Percentiles rank a stretch among this genome's conserved stretches.
Evolutionary conservation across 2,113 vertebrate genomes (phyloP).

Genomic region (Patagioenas fasciata): DNA sequence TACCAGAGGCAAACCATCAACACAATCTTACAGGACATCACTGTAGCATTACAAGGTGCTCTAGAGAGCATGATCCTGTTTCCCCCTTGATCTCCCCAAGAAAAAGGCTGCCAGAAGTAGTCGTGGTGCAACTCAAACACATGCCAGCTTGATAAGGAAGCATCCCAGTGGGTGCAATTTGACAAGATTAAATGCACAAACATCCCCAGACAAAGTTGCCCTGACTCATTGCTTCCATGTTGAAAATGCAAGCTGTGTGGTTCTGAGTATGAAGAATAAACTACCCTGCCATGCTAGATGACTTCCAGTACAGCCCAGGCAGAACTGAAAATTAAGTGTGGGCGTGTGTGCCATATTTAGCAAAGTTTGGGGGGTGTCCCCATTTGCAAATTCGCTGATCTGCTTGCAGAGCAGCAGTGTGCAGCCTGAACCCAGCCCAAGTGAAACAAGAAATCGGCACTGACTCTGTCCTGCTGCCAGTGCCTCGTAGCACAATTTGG

Average conservation of each 20-base stretch:
- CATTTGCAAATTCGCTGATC: neutral
- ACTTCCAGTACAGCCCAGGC: neutral
- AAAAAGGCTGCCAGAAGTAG: neutral
- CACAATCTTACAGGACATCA: neutral
- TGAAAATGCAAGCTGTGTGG: neutral
- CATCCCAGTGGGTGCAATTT: neutral
- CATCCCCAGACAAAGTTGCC: conserved; percentile 29
- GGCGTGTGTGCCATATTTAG: neutral
- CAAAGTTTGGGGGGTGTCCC: neutral
- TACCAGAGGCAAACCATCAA: neutral
- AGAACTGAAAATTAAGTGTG: neutral
- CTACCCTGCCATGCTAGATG: neutral
- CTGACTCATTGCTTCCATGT: conserved; percentile 18
- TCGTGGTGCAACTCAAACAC: neutral
- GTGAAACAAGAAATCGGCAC: neutral
- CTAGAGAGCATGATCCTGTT: neutral
- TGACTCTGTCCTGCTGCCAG: neutral
- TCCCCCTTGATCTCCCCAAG: neutral
- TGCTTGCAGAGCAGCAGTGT: neutral
- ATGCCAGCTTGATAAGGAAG: neutral
- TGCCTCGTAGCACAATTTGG: neutral
- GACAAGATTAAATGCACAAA: neutral
- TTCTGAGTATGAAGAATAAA: neutral
- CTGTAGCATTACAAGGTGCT: neutral
- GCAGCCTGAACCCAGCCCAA: neutral